Base-by-base conservation (phyloP, 1,140 invertebrate species). In the Lepidotrigona ventralis region DNA sequence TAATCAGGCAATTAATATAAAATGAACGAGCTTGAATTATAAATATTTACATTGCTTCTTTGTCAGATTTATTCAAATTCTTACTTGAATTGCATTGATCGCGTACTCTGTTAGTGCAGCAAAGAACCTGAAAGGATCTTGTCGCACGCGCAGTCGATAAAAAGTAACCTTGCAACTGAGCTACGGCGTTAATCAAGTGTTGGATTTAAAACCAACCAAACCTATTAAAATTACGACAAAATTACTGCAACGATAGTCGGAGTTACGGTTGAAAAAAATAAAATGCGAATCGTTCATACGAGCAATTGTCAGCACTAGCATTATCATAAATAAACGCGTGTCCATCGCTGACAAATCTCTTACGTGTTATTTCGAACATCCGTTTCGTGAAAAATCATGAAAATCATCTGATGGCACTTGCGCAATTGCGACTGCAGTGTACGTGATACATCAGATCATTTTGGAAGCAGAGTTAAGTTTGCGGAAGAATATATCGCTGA, bases 331-430 rank as follows among this genome's bases (percentile, higher is more conserved):
- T 78, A 78, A 83, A 17, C 29, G 21, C 19, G 29, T 15, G 72
- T 33, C 11, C 11, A 51, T 23, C 17, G 21, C 51, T n/a, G 81
- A 85, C 53, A 66, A 86, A 83, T 81, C 73, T 71, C 86, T 89
- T 90, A 90, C 89, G 89, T 90, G 88, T 88, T 89, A 72, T 86
- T 88, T 75, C 80, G 84, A 83, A 89, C 87, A 89, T 89, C 88
- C 88, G 85, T 85, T 89, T 89, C 78, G 81, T 33, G 58, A 71
- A 71, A 87, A 81, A 89, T 88, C 74, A 75, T 73, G 81, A 88
- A 81, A 89, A 84, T 88, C 76, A 87, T 85, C 73, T 83, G 68
- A 83, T 79, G 51, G 79, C 69, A 86, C 87, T 87, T 88, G 85
- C 86, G 87, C 85, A 88, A 79, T 84, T 79, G 77, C 33, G 33